phyloP scores from a whole-genome alignment of 2,888 invertebrate genomes.

The Rotaria sp. region DNA sequence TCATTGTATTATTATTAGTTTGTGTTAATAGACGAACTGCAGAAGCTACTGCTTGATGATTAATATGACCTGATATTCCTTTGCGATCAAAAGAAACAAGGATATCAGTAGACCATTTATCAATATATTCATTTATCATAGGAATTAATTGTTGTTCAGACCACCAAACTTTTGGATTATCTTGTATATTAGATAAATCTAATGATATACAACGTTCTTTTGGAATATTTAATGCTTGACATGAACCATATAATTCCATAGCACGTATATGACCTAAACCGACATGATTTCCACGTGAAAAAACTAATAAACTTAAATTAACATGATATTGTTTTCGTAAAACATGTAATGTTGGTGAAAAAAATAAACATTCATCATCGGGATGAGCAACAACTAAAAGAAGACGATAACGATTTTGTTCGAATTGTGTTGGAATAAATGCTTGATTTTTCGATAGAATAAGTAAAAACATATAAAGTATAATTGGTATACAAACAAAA shows the following conservation, averaged over 20 bases:
- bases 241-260: background rate
- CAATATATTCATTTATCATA: background rate
- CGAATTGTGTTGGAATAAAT: background rate
- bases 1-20: background rate
- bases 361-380: conserved; percentile 98
- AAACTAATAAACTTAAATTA: background rate
- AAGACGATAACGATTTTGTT: conserved; percentile 57
- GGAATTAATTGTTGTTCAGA: background rate
- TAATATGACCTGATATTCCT: conserved; percentile 83
- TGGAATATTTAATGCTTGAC: background rate
- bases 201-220: conserved; percentile 1
- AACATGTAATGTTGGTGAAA: conserved; percentile 66
- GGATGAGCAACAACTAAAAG: conserved; percentile 86
- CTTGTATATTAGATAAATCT: background rate
- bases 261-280: background rate
- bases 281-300: background rate
- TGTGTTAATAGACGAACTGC: conserved; percentile 46
- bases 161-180: conserved; percentile 3
- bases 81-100: conserved; percentile 86
- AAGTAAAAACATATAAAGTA: background rate
- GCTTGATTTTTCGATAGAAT: background rate
- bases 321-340: conserved; percentile 32
- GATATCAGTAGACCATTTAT: conserved; percentile 36
- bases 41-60: conserved; percentile 65
- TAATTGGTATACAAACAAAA: background rate